phyloP scores from a whole-genome alignment of 2,888 invertebrate species.

The Nysson spinosus region DNA sequence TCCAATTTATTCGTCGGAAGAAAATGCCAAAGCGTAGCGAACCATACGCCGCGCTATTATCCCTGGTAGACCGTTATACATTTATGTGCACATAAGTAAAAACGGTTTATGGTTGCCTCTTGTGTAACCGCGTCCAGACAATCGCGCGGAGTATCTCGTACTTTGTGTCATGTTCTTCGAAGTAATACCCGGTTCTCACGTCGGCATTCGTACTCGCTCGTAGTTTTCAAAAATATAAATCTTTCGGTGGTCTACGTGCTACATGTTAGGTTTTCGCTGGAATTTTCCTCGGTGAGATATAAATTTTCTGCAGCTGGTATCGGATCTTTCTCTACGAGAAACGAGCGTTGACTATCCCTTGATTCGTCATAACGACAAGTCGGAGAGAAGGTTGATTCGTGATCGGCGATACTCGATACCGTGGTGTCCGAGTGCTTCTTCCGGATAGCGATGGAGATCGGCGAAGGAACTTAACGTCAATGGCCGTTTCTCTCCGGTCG shows the following conservation, averaged over 20 bases:
- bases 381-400: constrained; percentile 27
- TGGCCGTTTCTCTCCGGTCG: constrained; percentile 34
- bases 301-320: constrained; percentile 14
- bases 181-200: no score
- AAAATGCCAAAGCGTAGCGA: constrained; percentile 12
- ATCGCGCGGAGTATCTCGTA: no score
- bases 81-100: not conserved
- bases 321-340: not conserved
- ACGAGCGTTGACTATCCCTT: constrained; percentile 6
- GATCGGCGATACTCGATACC: constrained; percentile 40
- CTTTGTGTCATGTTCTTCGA: no score
- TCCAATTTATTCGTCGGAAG: constrained; percentile 47
- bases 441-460: constrained; percentile 31
- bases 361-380: constrained; percentile 16
- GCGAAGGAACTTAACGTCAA: constrained; percentile 27
- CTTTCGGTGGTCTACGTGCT: no score
- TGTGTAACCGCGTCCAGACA: not conserved
- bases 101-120: not conserved
- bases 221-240: no score
- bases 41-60: constrained; percentile 12
- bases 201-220: no score
- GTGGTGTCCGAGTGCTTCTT: constrained; percentile 39
- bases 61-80: constrained; percentile 12
- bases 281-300: constrained; percentile 19
- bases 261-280: no score